Base-by-base conservation (phyloP, 2,888 invertebrate genomes). In the Cheilosia variabilis region DNA sequence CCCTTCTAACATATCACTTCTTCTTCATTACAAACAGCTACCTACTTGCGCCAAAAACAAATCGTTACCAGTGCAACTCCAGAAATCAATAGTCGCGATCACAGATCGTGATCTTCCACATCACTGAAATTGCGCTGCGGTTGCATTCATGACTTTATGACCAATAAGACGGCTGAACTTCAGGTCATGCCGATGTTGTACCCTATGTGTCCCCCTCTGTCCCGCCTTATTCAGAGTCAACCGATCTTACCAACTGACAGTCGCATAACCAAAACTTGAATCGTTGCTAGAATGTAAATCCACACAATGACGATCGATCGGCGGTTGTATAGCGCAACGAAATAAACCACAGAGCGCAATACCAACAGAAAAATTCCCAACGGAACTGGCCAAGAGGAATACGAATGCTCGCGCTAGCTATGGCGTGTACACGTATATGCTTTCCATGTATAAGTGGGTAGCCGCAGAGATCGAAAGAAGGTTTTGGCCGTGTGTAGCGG, bases 401-500 rank as follows among this genome's bases (percentile, higher is more conserved):
- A 41, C 13, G 52, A 15, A 22, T 72, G 58, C 17, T 7, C 37
- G 24, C 41, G 68, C 41, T 43, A 31, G n/a, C 60, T 50, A 19
- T 4, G 45, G 17, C 53, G 43, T 66, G 7, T 50, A 53, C 19
- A 34, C 55, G 13, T 31, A 31, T n/a, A 41, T 47, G 24, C 13
- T 45, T 3, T 47, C 27, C 34, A 13, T 37, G 45, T 57, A 43
- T 65, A 41, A 19, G 37, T 77, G 62, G 37, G 22, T 45, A 77
- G 76, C 43, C 68, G 43, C 34, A 60, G 52, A 84, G 69, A 82
- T 84, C 73, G 75, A 87, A 86, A 62, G 53, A 86, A 75, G 75
- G 75, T 73, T 79, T 45, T 83, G 77, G 71, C 88, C 88, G 88
- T 81, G 89, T 88, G 90, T 91, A 92, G 92, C 92, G 92, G 92